Base-by-base conservation (phyloP, 1,140 invertebrate genomes). In the Coboldia fuscipes region DNA sequence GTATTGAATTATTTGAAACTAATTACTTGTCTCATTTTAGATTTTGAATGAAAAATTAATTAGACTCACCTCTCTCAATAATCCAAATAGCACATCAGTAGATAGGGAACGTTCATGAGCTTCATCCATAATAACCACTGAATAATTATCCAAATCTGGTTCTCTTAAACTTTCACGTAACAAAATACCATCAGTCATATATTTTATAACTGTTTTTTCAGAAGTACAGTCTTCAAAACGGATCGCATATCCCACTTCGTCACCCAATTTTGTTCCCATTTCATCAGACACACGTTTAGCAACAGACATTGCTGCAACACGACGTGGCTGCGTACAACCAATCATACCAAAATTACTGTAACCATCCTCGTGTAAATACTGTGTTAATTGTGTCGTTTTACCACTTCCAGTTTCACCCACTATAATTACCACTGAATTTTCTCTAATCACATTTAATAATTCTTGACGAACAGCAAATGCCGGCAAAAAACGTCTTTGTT, bases 141-240 rank as follows among this genome's bases (percentile, higher is more conserved):
- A 83, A 59, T 98, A 98, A 47, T 89, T 70, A 50, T 97, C 93
- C 30, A 99, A 59, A 56, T 97, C 92, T 0, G 88, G 72, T 49
- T 97, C 93, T 2, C 90, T 60, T 14, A 98, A 63, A 37, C 89
- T 94, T 57, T 98, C 94, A 37, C 93, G 62, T 4, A 98, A 59
- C 30, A 99, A 57, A 45, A 99, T 98, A 65, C 94, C 94, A 58
- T 98, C 94, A 1, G 94, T 99, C 92, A 97, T 97, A 52, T 97
- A 97, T 57, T 97, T 97, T 26, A 97, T 96, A 6, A 94, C 72
- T 0, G 93, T 97, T 50, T 84, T 78, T 48, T 93, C 84, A 1
- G 78, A 84, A 1, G 96, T 98, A 52, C 93, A 98, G 57, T 99
- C 96, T 58, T 99, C 96, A 62, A 99, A 99, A 49, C 96, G 83